A percentile compares a stretch with the other conserved stretches of the same genome.
phyloP scores from a whole-genome alignment of 2,888 invertebrate genomes.

The Diadegma fenestrale region DNA sequence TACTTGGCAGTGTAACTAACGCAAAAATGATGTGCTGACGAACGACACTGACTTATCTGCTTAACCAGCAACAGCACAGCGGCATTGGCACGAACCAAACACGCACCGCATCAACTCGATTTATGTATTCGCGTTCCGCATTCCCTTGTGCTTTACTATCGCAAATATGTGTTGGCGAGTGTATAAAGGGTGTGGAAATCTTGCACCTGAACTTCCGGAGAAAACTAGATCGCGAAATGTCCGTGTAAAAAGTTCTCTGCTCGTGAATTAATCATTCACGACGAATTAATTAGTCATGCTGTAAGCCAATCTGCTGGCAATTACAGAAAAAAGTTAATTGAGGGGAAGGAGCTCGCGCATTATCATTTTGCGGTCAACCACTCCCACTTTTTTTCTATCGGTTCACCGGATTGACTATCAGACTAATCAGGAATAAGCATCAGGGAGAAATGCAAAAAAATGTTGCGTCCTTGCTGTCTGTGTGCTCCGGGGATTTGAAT shows the following conservation, averaged over 20 bases:
- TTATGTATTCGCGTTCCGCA: constrained; percentile 57
- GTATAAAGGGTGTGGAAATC: neutral
- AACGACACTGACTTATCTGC: constrained; percentile 4
- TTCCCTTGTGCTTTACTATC: constrained; percentile 30
- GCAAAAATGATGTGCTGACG: constrained; percentile 13
- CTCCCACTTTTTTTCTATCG: neutral
- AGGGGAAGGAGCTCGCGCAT: neutral
- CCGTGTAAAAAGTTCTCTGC: neutral
- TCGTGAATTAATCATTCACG: neutral
- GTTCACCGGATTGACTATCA: neutral
- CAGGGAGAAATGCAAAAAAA: neutral
- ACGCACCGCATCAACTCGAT: constrained; percentile 52
- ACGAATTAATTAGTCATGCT: neutral
- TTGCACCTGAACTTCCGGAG: neutral
- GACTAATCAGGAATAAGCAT: neutral
- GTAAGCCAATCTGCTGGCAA: neutral
- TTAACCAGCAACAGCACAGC: neutral
- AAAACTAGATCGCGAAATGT: neutral
- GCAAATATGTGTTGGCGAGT: neutral
- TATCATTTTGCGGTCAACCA: neutral
- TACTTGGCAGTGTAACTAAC: constrained; percentile 22
- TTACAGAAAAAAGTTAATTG: neutral
- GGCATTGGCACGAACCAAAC: constrained; percentile 25
- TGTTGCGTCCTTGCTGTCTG: neutral
- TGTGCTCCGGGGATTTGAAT: neutral